Conservation (phyloP, 1,140 invertebrate genomes). For the Limonius californicus region DNA sequence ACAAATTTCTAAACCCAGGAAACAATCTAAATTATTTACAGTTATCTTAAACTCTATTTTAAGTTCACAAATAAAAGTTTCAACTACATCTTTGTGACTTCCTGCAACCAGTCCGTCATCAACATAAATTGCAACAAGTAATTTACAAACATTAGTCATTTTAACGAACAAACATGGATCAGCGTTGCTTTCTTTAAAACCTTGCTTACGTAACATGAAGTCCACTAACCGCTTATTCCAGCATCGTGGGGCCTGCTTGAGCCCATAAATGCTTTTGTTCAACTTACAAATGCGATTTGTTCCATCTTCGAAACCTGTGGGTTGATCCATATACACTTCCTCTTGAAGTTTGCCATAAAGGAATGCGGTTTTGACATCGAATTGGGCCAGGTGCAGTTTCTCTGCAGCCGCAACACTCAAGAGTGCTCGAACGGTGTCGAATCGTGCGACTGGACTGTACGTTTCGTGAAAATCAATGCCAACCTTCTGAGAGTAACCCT, state of each 20-base stretch:
- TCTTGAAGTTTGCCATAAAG: slow-evolving; percentile 46
- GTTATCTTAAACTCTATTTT: no score
- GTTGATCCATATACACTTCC: slow-evolving; percentile 45
- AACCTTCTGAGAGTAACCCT: slow-evolving; percentile 32
- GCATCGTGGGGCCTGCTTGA: slow-evolving; percentile 41
- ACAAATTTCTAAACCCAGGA: no score
- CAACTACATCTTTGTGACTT: not conserved
- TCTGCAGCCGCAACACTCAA: slow-evolving; percentile 30
- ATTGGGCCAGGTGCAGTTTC: slow-evolving; percentile 24
- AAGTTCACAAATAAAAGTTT: no score
- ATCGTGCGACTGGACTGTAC: slow-evolving; percentile 39
- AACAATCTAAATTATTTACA: no score
- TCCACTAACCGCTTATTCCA: slow-evolving; percentile 37
- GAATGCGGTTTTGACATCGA: slow-evolving; percentile 32
- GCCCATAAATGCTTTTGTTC: slow-evolving; percentile 44
- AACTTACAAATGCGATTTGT: slow-evolving; percentile 36
- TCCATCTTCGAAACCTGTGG: slow-evolving; percentile 41
- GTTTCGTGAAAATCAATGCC: slow-evolving; percentile 39
- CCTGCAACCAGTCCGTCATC: slow-evolving; percentile 12
- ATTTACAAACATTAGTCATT: not conserved
- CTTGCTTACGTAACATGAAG: slow-evolving; percentile 20
- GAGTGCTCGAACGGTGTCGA: slow-evolving; percentile 32
- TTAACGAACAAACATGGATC: slow-evolving; percentile 34
- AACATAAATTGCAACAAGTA: not conserved
- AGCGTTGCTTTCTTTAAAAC: slow-evolving; percentile 17